Percentiles rank a stretch among this genome's conserved stretches.
Conservation (phyloP, 2,113 vertebrate genomes). For the Tragelaphus scriptus region DNA sequence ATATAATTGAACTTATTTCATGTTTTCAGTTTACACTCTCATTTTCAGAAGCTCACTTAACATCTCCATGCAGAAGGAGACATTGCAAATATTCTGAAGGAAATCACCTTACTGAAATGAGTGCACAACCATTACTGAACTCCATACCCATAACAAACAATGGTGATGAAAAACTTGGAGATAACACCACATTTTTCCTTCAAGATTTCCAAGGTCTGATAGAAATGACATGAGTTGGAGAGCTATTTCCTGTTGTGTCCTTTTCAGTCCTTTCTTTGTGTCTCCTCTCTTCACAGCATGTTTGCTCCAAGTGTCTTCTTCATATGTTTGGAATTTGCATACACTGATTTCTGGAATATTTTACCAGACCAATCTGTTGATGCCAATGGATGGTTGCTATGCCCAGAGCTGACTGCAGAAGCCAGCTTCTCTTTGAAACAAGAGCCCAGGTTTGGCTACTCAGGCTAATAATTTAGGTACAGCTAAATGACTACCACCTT, state of each 20-base stretch:
- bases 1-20: background rate
- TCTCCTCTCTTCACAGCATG: background rate
- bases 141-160: background rate
- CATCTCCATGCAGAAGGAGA: background rate
- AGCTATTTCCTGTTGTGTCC: background rate
- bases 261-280: background rate
- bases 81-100: background rate
- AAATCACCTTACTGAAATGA: background rate
- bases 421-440: background rate
- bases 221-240: background rate
- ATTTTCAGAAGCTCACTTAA: background rate
- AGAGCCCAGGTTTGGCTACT: conserved; percentile 16
- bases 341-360: conserved; percentile 10
- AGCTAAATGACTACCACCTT: background rate
- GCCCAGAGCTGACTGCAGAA: background rate
- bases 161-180: background rate
- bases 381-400: background rate
- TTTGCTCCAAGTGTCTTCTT: background rate
- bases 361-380: background rate
- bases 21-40: background rate
- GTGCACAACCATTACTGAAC: background rate
- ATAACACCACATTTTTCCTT: background rate
- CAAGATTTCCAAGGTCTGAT: background rate
- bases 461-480: conserved; percentile 7
- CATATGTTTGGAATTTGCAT: background rate